These are phyloP conservation scores for Rhagonycha lutea DNA, from an alignment of 2,888 invertebrate species.

Conservation along the genomic window DNA sequence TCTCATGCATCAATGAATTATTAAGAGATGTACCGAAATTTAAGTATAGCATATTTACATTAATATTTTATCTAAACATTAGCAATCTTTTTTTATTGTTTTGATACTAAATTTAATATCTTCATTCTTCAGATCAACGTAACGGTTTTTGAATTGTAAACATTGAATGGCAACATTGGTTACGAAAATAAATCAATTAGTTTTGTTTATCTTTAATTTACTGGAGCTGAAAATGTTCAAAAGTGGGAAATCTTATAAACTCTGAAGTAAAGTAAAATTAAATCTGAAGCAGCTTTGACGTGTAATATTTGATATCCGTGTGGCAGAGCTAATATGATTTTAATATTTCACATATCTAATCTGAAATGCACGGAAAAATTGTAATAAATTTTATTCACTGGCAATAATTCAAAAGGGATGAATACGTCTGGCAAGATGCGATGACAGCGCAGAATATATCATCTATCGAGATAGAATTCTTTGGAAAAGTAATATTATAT, in stretches of 20 bases:
- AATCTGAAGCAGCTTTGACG: conserved; percentile 26
- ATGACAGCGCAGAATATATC: conserved; percentile 53
- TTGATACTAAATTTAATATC: not conserved
- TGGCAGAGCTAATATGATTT: conserved; percentile 46
- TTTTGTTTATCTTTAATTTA: conserved; percentile 30
- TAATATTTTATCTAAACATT: conserved; percentile 34
- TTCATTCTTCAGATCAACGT: not conserved
- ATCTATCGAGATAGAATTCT: conserved; percentile 49
- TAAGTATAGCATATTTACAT: conserved; percentile 39
- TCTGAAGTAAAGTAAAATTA: conserved; percentile 25
- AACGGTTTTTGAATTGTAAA: not conserved
- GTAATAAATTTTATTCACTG: conserved; percentile 45
- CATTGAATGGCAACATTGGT: not conserved
- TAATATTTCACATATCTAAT: conserved; percentile 53
- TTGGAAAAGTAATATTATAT: conserved; percentile 48
- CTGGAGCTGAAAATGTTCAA: conserved; percentile 7
- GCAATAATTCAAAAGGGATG: conserved; percentile 55
- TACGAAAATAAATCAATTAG: not conserved
- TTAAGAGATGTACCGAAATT: conserved; percentile 45
- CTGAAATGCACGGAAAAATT: conserved; percentile 50
- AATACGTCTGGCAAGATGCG: conserved; percentile 50
- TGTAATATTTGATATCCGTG: conserved; percentile 30
- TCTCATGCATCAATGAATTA: conserved; percentile 41
- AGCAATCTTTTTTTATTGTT: conserved; percentile 30
- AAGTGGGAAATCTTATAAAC: conserved; percentile 20